Evolutionary conservation across 1,140 invertebrate species (phyloP), one percentile per base, ranked within the genome.

Genomic region (Sipha flava): DNA sequence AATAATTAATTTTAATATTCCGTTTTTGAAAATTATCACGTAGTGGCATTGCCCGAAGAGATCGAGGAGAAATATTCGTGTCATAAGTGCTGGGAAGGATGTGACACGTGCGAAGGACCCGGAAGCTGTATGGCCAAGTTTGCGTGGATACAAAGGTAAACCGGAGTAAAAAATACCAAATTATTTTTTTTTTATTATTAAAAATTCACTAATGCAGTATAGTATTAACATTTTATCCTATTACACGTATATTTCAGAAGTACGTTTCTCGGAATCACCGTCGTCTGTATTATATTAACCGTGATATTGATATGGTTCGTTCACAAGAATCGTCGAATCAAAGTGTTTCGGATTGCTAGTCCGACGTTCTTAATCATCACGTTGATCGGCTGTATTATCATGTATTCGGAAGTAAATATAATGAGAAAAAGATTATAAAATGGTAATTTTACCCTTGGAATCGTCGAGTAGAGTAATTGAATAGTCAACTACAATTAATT

Each of bases 351-450:
- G 83, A 92, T 95, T 1, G 94, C 95, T 29, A 95, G 93, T 83
- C 95, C 95, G 45, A 94, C 94, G 80, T 97, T 97, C 85, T 88
- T 95, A 68, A 90, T 92, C 82, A 95, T 95, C 82, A 95, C 93
- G 14, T 88, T 95, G 16, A 87, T 95, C 40, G 94, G 94, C 47
- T 95, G 94, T 85, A 91, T 91, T 81, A 94, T 94, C 80, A 95
- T 95, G 94, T 95, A 95, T 86, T 87, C 92, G 82, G 94, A 96
- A 89, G 94, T 95, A 86, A 86, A 43, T 66, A 66, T 66, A 84
- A 81, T 64, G 40, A 34, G 23, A 81, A 14, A 31, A 59, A 18
- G 31, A n/a, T n/a, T n/a, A n/a, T n/a, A n/a, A n/a, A n/a, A n/a
- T n/a, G n/a, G n/a, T n/a, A n/a, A n/a, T n/a, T n/a, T n/a, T n/a